Evolutionary conservation across 2,113 vertebrate genomes (phyloP).

Genomic region (Microcebus lehilahytsara): DNA sequence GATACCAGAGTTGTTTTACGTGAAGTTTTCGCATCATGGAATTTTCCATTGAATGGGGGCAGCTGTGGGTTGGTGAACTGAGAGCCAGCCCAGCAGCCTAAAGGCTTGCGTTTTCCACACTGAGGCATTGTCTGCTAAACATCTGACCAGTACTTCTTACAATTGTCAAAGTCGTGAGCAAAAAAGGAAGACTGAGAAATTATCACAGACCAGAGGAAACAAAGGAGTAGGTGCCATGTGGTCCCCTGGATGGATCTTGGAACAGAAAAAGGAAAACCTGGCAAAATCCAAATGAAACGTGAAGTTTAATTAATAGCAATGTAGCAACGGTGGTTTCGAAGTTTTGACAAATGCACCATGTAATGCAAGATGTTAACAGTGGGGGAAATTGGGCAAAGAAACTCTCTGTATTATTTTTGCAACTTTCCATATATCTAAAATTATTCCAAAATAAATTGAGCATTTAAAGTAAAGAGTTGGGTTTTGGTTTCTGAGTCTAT

Average conservation of each 20-base stretch:
- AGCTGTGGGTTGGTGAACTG: neutral
- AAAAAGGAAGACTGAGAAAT: neutral
- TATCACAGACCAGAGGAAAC: neutral
- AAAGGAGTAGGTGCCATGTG: rapidly evolving
- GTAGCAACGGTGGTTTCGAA: rapidly evolving
- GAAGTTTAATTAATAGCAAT: too few relatives aligned
- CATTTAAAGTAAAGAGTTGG: neutral
- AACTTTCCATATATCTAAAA: neutral
- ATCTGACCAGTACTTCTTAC: neutral
- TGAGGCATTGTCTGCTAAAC: neutral
- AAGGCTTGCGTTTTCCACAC: neutral
- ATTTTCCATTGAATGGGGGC: neutral
- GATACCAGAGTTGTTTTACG: neutral
- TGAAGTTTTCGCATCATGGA: neutral
- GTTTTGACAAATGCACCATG: neutral
- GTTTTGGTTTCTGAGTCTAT: neutral
- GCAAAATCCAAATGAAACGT: neutral
- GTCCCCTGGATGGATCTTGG: neutral
- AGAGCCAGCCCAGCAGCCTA: neutral
- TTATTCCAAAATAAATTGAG: neutral
- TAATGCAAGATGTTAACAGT: too few relatives aligned
- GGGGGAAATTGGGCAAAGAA: neutral
- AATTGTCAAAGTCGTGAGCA: neutral
- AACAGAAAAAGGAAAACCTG: neutral
- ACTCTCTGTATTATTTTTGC: neutral